A percentile compares a stretch with the other conserved stretches of the same genome.
Evolutionary conservation across 1,140 invertebrate genomes (phyloP).

Genomic region (Pseudomyrmex cubaensis): DNA sequence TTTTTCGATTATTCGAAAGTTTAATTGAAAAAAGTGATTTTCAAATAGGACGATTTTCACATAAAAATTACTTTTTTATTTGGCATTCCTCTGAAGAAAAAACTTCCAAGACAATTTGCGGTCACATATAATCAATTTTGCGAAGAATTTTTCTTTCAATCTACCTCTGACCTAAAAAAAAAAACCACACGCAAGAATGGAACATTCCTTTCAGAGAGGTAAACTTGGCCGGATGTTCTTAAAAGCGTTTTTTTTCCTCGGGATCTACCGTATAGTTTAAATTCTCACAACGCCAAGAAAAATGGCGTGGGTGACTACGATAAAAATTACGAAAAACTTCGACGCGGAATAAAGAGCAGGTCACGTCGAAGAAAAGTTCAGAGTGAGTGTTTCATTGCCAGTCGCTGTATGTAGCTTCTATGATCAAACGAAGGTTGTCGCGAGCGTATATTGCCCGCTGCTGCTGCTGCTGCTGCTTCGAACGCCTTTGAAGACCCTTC

Average conservation of each 20-base stretch:
- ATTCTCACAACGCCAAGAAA: constrained; percentile 24
- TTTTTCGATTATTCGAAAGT: no score
- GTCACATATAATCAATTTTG: constrained; percentile 43
- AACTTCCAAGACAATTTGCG: constrained; percentile 14
- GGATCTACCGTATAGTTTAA: constrained; percentile 37
- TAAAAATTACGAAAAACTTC: constrained; percentile 49
- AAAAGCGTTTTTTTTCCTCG: constrained; percentile 16
- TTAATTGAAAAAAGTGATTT: no score
- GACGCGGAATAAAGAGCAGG: constrained; percentile 32
- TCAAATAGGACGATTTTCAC: not conserved
- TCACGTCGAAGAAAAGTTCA: not conserved
- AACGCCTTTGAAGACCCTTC: constrained; percentile 33
- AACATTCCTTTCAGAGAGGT: constrained; percentile 29
- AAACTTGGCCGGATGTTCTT: constrained; percentile 47
- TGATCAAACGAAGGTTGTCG: constrained; percentile 47
- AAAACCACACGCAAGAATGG: constrained; percentile 11
- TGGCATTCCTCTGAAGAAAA: constrained; percentile 15
- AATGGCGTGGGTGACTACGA: constrained; percentile 7
- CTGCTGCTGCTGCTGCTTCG: constrained; percentile 13
- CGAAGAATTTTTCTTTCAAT: constrained; percentile 24
- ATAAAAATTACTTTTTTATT: not conserved
- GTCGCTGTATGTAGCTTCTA: constrained; percentile 2
- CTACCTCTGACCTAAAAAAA: constrained; percentile 21
- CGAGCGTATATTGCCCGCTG: constrained; percentile 8
- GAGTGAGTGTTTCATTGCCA: constrained; percentile 37